phyloP scores from a whole-genome alignment of 2,888 invertebrate genomes.

The Acleris literana region DNA sequence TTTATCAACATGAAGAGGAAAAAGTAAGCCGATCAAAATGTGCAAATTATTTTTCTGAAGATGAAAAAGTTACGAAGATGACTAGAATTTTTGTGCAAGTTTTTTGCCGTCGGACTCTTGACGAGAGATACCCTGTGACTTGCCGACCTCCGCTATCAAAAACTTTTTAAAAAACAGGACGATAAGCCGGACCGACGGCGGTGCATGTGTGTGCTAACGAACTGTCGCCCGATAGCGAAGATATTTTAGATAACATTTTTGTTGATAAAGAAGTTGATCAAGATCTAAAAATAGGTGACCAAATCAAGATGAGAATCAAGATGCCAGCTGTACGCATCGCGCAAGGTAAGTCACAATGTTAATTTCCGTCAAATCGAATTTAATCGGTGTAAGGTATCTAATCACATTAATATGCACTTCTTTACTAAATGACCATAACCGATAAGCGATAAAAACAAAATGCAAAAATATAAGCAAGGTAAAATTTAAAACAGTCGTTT shows the following conservation, averaged over 20 bases:
- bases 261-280: conserved; percentile 72
- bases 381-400: conserved; percentile 1
- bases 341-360: conserved; percentile 89
- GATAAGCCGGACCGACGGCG: conserved; percentile 81
- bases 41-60: conserved; percentile 46
- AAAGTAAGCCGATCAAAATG: conserved; percentile 62
- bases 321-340: conserved; percentile 98
- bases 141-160: conserved; percentile 68
- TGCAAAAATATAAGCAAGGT: not conserved
- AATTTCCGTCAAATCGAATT: conserved; percentile 12
- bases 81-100: conserved; percentile 55
- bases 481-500: not conserved
- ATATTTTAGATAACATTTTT: conserved; percentile 71
- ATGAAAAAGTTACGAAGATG: conserved; percentile 70
- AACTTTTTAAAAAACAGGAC: conserved; percentile 65
- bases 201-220: conserved; percentile 74
- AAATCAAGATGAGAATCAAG: conserved; percentile 97
- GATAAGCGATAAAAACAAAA: not conserved
- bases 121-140: conserved; percentile 63
- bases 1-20: conserved; percentile 75
- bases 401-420: conserved; percentile 4
- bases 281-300: conserved; percentile 83
- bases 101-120: conserved; percentile 72
- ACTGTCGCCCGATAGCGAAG: conserved; percentile 66
- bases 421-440: not conserved